Base-by-base conservation (phyloP, 2,113 vertebrate species). In the Platichthys stellatus region DNA sequence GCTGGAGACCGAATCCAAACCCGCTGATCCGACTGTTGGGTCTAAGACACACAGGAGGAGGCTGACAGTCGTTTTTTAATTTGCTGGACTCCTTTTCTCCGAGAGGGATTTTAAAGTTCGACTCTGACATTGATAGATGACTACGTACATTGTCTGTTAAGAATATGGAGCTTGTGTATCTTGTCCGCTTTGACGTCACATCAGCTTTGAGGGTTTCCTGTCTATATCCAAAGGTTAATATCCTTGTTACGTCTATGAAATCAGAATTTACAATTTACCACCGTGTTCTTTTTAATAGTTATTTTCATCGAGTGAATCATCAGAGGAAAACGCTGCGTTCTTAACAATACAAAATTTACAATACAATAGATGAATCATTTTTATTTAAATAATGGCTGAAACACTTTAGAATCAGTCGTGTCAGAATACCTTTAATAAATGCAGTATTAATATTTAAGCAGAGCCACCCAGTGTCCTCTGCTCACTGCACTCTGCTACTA, bases 1-100 rank as follows among this genome's bases (percentile, higher is more conserved):
- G 72, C 24, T 63, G 72, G 88, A 87, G 77, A 86, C 74, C 14
- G 13, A 31, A 31, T 74, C 63, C 58, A 47, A 20, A 72, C 21
- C 54, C 17, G 15, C 20, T 5, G 23, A 69, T 63, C 60, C 5
- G 23, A 23, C 20, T 17, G 24, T 51, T 21, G 2, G 64, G 53
- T 61, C 38, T 35, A 77, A 45, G 69, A 76, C 31, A n/a, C 23
- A 65, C 59, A 43, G 17, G 14, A 54, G 60, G 3, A 63, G 45
- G 58, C 28, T 51, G 45, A 28, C 66, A 7, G 53, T n/a, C 12
- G 11, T 56, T 75, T 80, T 80, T 65, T 58, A 68, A 54, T 78
- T 60, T 28, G 24, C 6, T 0, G 4, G 23, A 8, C 51, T 3
- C 18, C 31, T 58, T 28, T 20, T n/a, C 57, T 35, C 4, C 24